Base-by-base conservation (phyloP, 2,113 vertebrate genomes). In the Genyomyrus donnyi region DNA sequence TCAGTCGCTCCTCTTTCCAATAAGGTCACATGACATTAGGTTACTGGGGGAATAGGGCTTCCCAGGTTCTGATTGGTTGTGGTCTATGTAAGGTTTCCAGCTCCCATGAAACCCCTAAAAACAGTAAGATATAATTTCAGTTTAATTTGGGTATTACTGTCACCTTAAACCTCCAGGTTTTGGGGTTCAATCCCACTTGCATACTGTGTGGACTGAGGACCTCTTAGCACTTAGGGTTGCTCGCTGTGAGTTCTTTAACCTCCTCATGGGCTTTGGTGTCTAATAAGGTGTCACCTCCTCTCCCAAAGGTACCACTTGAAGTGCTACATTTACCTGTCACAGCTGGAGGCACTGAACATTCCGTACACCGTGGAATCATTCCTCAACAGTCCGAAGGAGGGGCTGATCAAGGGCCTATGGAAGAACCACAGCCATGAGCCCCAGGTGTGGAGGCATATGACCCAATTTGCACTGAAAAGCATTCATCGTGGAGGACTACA, bases 331-430 rank as follows among this genome's bases (percentile, higher is more conserved):
- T 99, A 97, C 83, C 96, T 99, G 91, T 95, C 98, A 45, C 96
- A 97, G 49, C 96, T 99, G 95, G 98, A 99, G 95, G 95, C 90
- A 0, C 91, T 99, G 91, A 98, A 98, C 93, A 98, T 99, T 90
- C 97, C 98, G 0, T 98, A 98, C 90, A 99, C 98, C 0, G 95
- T 97, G 13, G 97, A 97, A 91, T 96, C 97, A 4, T 99, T 99
- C 91, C 96, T 97, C 90, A 97, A 92, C 90, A 97, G 97, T 86
- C 96, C 98, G 0, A 99, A 99, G 93, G 98, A 99, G 91, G 98
- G 98, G 70, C 96, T 99, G 95, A 96, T 99, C 77, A 99, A 99
- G 91, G 98, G 98, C 5, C 94, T 99, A 0, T 99, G 98, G 98
- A 99, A 98, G 90, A 99, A 99, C 91, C 98, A 99, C 94, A 98